phyloP scores from a whole-genome alignment of 2,113 vertebrate genomes.

The Columbina picui region DNA sequence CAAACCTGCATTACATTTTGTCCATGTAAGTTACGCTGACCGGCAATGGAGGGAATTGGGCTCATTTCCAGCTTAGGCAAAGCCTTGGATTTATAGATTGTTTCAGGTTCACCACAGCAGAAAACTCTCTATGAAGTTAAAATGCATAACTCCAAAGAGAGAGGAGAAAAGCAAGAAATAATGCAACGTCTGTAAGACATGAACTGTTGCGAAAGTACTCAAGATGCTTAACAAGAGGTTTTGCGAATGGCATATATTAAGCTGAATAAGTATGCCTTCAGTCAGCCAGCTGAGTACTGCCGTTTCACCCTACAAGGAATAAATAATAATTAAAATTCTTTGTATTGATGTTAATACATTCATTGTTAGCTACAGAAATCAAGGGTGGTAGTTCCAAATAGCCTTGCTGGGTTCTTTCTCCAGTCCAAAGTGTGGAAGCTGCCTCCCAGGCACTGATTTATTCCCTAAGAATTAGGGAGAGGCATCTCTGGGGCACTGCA shows the following conservation, averaged over 20 bases:
- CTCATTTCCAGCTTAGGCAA: neutral
- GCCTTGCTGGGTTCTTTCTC: neutral
- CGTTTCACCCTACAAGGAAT: neutral
- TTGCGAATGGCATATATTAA: neutral
- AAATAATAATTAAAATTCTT: conserved; percentile 9
- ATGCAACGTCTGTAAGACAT: neutral
- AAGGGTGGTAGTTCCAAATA: neutral
- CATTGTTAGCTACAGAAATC: neutral
- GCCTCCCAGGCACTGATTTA: conserved; percentile 17
- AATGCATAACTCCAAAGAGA: neutral
- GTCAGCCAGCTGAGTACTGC: neutral
- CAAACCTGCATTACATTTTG: neutral
- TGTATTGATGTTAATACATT: neutral
- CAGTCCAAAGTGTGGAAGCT: neutral
- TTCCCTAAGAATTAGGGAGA: neutral
- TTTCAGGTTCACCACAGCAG: neutral
- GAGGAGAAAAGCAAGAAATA: neutral
- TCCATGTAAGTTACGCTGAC: neutral
- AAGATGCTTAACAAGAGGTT: neutral
- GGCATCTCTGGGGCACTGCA: neutral
- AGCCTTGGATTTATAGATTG: neutral
- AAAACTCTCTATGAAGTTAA: neutral
- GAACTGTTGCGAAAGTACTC: neutral
- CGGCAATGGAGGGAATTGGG: neutral
- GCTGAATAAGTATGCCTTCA: neutral